Evolutionary conservation across 2,888 invertebrate genomes (phyloP).

Genomic region (Drosophila prostipennis): DNA sequence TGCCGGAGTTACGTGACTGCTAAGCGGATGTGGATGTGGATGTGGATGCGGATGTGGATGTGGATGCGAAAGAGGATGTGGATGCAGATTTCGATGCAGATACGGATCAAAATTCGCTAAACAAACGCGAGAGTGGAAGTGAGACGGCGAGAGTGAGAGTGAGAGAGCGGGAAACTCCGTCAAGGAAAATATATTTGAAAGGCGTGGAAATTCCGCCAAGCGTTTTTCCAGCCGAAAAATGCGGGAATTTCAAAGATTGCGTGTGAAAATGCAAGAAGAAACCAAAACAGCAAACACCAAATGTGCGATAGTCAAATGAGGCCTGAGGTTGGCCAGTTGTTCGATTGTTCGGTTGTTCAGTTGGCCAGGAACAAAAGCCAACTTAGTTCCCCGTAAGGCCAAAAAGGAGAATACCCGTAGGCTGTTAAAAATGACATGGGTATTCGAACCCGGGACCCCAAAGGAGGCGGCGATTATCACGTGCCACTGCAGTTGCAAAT

Average conservation of each 20-base stretch:
- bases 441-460: neutral
- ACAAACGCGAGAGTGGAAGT: neutral
- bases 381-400: slow-evolving; percentile 2
- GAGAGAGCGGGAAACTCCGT: slow-evolving; percentile 14
- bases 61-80: slow-evolving; percentile 10
- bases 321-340: slow-evolving; percentile 23
- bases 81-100: slow-evolving; percentile 9
- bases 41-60: slow-evolving; percentile 24
- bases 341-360: neutral
- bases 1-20: slow-evolving; percentile 32
- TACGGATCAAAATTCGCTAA: slow-evolving; percentile 18
- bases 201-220: slow-evolving; percentile 40
- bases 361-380: slow-evolving; percentile 10
- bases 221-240: slow-evolving; percentile 14
- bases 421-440: neutral
- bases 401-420: neutral
- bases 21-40: slow-evolving; percentile 7
- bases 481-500: slow-evolving; percentile 12
- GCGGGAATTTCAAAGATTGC: slow-evolving; percentile 59
- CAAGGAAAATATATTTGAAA: neutral
- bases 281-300: slow-evolving; percentile 11
- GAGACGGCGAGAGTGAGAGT: neutral
- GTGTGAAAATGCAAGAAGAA: slow-evolving; percentile 71
- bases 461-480: slow-evolving; percentile 10
- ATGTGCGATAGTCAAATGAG: slow-evolving; percentile 28